Percentiles rank a stretch among this genome's conserved stretches.
Evolutionary conservation across 2,888 invertebrate species (phyloP).

Genomic region (Meloe dianella): DNA sequence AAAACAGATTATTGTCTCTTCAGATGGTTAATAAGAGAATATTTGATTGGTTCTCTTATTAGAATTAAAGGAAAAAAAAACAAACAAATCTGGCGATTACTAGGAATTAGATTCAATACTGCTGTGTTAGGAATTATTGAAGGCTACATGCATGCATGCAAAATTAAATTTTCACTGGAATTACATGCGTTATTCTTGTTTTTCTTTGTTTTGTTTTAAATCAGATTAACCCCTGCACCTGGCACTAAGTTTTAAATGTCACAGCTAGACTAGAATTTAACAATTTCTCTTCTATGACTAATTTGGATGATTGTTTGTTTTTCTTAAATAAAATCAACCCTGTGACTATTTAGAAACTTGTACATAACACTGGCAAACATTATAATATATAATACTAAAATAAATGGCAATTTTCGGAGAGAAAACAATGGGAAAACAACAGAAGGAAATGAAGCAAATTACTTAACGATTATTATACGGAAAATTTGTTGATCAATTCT

Average conservation of each 20-base stretch:
- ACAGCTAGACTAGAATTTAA: conserved; percentile 9
- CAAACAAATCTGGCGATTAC: not conserved
- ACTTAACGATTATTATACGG: conserved; percentile 42
- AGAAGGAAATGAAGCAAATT: conserved; percentile 17
- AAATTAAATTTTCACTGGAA: conserved; percentile 9
- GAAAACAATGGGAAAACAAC: conserved; percentile 19
- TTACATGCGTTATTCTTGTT: conserved; percentile 20
- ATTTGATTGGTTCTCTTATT: no score
- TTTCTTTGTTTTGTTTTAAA: conserved; percentile 15
- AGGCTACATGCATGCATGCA: conserved; percentile 29
- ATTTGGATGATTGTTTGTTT: no score
- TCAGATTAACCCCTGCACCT: conserved; percentile 13
- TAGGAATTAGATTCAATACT: no score
- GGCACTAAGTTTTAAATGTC: conserved; percentile 24
- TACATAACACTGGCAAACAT: conserved; percentile 20
- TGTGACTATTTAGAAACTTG: conserved; percentile 26
- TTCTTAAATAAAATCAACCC: not conserved
- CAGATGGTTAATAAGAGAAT: not conserved
- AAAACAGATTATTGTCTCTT: not conserved
- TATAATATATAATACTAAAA: conserved; percentile 3
- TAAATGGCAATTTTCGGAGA: conserved; percentile 8
- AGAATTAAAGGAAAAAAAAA: not conserved
- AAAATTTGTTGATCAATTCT: conserved; percentile 50
- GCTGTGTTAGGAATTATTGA: conserved; percentile 8
- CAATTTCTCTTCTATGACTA: not conserved